Evolutionary conservation across 2,888 invertebrate species (phyloP).

Genomic region (Campoplex capitator): DNA sequence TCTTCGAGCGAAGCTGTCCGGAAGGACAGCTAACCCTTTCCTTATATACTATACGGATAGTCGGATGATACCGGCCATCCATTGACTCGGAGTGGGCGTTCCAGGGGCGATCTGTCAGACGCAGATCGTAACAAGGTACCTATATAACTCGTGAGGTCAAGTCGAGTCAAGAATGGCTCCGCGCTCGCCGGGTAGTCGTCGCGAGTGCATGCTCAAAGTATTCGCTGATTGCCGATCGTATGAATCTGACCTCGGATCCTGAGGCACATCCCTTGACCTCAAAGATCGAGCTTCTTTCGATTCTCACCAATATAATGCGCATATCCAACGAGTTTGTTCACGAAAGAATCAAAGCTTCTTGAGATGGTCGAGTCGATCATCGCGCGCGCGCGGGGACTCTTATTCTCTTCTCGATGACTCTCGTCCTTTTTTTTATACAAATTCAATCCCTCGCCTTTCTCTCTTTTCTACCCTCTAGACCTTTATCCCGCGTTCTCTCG

Average conservation of each 20-base stretch:
- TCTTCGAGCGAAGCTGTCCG: not conserved
- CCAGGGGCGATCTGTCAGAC: not conserved
- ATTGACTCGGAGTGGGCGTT: slow-evolving; percentile 18
- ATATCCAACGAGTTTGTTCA: not conserved
- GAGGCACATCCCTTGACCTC: not conserved
- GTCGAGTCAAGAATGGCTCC: slow-evolving; percentile 5
- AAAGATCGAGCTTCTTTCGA: not conserved
- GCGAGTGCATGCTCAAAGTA: too few relatives aligned
- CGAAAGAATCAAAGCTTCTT: not conserved
- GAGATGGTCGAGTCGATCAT: not conserved
- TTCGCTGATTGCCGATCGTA: not conserved
- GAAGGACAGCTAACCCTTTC: not conserved
- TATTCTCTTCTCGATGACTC: not conserved
- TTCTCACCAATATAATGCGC: not conserved
- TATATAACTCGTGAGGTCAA: slow-evolving; percentile 12
- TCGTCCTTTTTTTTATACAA: slow-evolving; percentile 10
- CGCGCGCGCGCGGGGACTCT: too few relatives aligned
- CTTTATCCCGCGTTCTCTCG: not conserved
- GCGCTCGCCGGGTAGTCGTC: not conserved
- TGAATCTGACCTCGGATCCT: not conserved
- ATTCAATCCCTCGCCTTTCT: not conserved
- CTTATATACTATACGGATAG: not conserved
- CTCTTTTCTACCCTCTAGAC: not conserved
- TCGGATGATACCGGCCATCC: not conserved
- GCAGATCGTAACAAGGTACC: not conserved